Evolutionary conservation across 2,113 vertebrate genomes (phyloP).

Genomic region (Limanda limanda): DNA sequence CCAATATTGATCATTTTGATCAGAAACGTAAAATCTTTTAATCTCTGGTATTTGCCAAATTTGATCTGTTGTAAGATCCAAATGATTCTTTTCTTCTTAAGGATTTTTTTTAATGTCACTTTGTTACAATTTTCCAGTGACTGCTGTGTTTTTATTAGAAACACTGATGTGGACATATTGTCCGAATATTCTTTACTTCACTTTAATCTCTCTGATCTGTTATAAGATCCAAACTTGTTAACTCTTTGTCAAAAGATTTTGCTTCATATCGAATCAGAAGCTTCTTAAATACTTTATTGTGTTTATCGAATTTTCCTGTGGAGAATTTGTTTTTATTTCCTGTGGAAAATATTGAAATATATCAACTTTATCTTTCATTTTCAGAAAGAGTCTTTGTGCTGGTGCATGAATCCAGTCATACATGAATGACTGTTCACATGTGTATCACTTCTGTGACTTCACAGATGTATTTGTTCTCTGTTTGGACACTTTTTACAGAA

Average conservation of each 20-base stretch:
- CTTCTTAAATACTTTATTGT: too few relatives aligned
- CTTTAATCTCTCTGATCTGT: too few relatives aligned
- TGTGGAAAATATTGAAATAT: neutral
- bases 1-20: neutral
- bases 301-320: too few relatives aligned
- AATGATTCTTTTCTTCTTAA: neutral
- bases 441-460: too few relatives aligned
- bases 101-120: neutral
- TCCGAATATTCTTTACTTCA: too few relatives aligned
- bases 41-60: neutral
- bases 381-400: neutral
- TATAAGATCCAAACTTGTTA: too few relatives aligned
- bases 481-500: neutral
- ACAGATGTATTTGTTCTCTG: neutral
- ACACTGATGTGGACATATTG: too few relatives aligned
- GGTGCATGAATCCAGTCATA: neutral
- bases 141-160: neutral
- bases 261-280: too few relatives aligned
- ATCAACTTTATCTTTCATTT: neutral
- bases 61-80: neutral
- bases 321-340: neutral
- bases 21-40: neutral
- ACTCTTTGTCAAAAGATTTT: too few relatives aligned
- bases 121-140: neutral
- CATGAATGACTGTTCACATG: neutral